Evolutionary conservation across 2,113 vertebrate species (phyloP).

Genomic region (Barbus barbus): DNA sequence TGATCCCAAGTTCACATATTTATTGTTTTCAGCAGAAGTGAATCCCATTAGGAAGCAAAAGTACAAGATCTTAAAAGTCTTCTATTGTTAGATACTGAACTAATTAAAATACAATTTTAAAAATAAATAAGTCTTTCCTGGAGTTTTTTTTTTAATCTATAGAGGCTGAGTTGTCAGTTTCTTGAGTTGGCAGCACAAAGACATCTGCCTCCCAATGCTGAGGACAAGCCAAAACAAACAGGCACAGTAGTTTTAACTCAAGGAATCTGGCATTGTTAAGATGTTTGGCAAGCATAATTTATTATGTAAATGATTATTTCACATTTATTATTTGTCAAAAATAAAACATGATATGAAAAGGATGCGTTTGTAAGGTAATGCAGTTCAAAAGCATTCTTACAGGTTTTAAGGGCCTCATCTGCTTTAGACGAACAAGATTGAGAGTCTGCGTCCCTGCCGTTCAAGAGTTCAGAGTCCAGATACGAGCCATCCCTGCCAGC

Average conservation of each 20-base stretch:
- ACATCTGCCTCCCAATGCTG: background rate
- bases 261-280: background rate
- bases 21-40: background rate
- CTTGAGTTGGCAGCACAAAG: background rate
- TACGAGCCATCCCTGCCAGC: conserved; percentile 53
- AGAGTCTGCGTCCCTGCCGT: conserved; percentile 60
- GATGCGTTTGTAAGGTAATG: background rate
- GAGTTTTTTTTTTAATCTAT: conserved; percentile 8
- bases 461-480: conserved; percentile 66
- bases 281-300: background rate
- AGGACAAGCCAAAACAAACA: conserved; percentile 2
- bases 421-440: conserved; percentile 70
- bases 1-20: background rate
- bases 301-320: background rate
- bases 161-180: background rate
- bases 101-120: conserved; percentile 10
- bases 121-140: conserved; percentile 2
- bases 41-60: background rate
- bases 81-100: conserved; percentile 12
- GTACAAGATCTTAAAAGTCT: background rate
- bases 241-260: background rate
- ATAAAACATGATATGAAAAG: background rate
- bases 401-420: conserved; percentile 76
- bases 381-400: conserved; percentile 59
- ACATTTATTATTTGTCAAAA: background rate